These are phyloP conservation scores for Haliclystus octoradiatus DNA, from an alignment of 30 jellyfish, hydroid and myxozoan genomes.

Conservation along the genomic window DNA sequence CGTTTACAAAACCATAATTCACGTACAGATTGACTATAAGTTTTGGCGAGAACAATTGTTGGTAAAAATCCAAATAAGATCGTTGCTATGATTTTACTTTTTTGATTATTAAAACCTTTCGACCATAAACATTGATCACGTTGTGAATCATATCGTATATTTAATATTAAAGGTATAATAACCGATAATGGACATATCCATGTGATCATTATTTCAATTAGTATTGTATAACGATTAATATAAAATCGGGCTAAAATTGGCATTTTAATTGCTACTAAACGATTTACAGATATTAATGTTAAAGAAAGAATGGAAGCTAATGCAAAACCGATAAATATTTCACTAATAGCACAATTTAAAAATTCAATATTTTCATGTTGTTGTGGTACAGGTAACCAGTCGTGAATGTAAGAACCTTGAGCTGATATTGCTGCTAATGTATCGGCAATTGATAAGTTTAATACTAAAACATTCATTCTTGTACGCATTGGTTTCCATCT, in stretches of 20 bases:
- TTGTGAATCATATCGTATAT: background rate
- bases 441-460: background rate
- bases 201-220: background rate
- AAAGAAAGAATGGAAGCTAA: background rate
- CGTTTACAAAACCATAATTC: background rate
- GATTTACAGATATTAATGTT: background rate
- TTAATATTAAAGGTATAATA: background rate
- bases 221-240: background rate
- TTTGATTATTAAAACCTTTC: background rate
- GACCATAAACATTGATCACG: background rate
- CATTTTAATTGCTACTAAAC: background rate
- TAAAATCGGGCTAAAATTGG: background rate
- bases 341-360: background rate
- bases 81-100: background rate
- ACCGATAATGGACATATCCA: background rate
- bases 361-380: background rate
- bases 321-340: background rate
- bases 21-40: background rate
- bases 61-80: background rate
- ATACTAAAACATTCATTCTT: background rate
- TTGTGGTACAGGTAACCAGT: background rate
- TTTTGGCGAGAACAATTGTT: background rate
- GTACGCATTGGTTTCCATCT: background rate
- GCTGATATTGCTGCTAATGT: background rate
- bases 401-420: background rate